Evolutionary conservation across 2,113 vertebrate genomes (phyloP).

Genomic region (Mesoclemmys tuberculata): DNA sequence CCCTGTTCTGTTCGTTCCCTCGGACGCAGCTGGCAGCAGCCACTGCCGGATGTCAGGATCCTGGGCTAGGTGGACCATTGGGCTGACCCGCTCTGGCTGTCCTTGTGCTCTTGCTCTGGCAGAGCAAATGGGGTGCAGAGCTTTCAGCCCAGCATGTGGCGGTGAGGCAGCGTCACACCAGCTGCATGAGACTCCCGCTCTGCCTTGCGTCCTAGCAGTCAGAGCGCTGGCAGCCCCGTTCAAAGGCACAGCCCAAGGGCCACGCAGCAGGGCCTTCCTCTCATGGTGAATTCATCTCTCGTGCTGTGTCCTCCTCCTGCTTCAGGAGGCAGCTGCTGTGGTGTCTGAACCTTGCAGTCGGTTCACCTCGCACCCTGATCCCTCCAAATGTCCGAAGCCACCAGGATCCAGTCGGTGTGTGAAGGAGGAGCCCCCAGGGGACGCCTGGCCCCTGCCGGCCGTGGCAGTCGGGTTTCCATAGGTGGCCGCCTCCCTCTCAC

Average conservation of each 20-base stretch:
- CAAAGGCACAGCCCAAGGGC: background rate
- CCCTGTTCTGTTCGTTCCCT: background rate
- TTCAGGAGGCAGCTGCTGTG: background rate
- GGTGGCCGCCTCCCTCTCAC: background rate
- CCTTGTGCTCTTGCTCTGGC: background rate
- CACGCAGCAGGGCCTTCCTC: background rate
- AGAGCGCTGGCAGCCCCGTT: background rate
- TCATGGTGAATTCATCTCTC: fast-evolving
- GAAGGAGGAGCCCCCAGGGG: background rate
- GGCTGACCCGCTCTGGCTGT: no score
- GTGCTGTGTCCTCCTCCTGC: background rate
- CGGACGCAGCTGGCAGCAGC: no score
- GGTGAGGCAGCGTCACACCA: background rate
- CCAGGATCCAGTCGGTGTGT: background rate
- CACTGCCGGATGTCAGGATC: no score
- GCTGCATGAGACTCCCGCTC: background rate
- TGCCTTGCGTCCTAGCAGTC: background rate
- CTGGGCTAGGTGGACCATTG: no score
- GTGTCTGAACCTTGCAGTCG: background rate
- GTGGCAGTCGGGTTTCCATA: background rate
- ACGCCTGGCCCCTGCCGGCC: background rate
- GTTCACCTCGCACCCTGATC: background rate
- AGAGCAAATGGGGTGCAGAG: background rate
- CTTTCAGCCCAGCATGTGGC: background rate
- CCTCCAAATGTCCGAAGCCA: background rate